Evolutionary conservation across 2,888 invertebrate species (phyloP).

Genomic region (Crioceris asparagi): DNA sequence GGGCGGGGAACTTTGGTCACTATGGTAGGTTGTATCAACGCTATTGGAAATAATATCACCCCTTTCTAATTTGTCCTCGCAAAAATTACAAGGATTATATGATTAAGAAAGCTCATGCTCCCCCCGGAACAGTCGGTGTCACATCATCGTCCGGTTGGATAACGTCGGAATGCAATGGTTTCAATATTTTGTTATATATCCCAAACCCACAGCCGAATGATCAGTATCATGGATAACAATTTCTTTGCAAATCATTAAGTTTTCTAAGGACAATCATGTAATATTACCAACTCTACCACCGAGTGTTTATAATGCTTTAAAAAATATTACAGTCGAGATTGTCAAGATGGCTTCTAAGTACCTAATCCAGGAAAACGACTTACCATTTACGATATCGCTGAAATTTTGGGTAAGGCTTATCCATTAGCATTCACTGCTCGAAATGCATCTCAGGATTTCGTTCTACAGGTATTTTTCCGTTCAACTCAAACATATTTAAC

Average conservation of each 20-base stretch:
- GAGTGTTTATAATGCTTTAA: background rate
- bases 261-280: too few species aligned
- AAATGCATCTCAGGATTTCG: background rate
- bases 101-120: slow-evolving; percentile 3
- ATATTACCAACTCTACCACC: too few species aligned
- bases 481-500: slow-evolving; percentile 4
- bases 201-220: too few species aligned
- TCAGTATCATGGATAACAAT: too few species aligned
- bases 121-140: slow-evolving; percentile 2
- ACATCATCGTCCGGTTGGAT: background rate
- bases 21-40: slow-evolving; percentile 1
- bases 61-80: background rate
- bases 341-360: too few species aligned
- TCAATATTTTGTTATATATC: too few species aligned
- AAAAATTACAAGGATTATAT: slow-evolving; percentile 4
- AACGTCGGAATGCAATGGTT: slow-evolving; percentile 4
- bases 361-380: background rate
- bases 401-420: background rate
- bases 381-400: background rate
- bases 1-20: background rate
- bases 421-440: background rate
- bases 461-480: background rate
- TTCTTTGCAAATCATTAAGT: too few species aligned
- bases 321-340: too few species aligned
- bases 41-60: slow-evolving; percentile 2